These are phyloP conservation scores for Acromyrmex echinatior DNA, from an alignment of 1,140 invertebrate species.

Conservation along the genomic window DNA sequence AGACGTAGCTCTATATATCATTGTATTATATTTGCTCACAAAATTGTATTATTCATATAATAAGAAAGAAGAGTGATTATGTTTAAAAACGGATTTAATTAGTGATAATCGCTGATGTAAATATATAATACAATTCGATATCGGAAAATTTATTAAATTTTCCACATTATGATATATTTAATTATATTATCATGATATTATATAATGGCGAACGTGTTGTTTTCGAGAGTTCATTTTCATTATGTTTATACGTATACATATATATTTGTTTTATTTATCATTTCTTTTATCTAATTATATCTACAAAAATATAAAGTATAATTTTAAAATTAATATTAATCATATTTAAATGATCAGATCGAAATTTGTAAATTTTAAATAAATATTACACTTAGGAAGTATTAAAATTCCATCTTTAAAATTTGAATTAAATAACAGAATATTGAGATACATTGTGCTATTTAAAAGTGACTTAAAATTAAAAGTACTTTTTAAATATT, in stretches of 20 bases:
- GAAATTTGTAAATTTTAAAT: background rate
- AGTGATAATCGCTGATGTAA: background rate
- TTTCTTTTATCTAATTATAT: background rate
- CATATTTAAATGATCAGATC: background rate
- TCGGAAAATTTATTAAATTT: conserved; percentile 35
- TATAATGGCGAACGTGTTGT: background rate
- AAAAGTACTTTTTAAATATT: background rate
- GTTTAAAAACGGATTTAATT: conserved; percentile 26
- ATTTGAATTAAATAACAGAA: background rate
- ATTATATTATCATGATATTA: conserved; percentile 46
- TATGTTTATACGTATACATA: background rate
- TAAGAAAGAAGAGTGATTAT: background rate
- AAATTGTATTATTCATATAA: background rate
- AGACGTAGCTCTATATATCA: background rate
- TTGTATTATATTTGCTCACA: background rate
- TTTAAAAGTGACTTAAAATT: background rate
- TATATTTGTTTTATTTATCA: background rate
- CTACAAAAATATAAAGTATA: background rate
- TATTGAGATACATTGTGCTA: background rate
- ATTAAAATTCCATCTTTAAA: background rate
- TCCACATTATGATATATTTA: conserved; percentile 38
- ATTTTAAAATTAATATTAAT: background rate
- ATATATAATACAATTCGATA: background rate
- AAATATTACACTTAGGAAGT: background rate
- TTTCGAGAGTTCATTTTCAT: background rate